Evolutionary conservation across 2,888 invertebrate species (phyloP).

Genomic region (Listrodromus nycthemerus): DNA sequence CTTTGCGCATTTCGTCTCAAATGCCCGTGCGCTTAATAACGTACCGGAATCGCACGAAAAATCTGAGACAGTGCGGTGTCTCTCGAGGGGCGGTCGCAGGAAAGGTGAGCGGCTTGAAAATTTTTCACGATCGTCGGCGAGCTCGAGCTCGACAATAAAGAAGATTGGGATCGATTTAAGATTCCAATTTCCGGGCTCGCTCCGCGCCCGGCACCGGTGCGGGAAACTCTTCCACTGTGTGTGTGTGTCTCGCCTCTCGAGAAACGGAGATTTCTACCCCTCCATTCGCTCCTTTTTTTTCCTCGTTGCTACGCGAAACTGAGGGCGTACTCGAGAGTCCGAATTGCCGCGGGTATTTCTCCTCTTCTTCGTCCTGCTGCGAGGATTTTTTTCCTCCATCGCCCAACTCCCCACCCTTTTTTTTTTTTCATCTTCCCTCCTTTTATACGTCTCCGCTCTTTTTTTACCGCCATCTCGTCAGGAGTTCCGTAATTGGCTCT

Average conservation of each 20-base stretch:
- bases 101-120: constrained; percentile 39
- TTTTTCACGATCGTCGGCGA: constrained; percentile 55
- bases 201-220: constrained; percentile 32
- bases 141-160: constrained; percentile 72
- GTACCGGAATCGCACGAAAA: constrained; percentile 15
- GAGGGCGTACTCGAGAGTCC: constrained; percentile 34
- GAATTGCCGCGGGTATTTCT: constrained; percentile 55
- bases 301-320: constrained; percentile 25
- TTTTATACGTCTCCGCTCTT: constrained; percentile 41
- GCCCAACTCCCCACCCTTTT: constrained; percentile 1
- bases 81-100: background rate
- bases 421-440: constrained; percentile 21
- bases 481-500: constrained; percentile 76
- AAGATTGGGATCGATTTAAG: constrained; percentile 81
- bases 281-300: constrained; percentile 12
- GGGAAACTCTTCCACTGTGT: constrained; percentile 14
- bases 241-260: constrained; percentile 10
- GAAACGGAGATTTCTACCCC: constrained; percentile 12
- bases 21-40: constrained; percentile 3
- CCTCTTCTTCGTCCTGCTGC: constrained; percentile 35
- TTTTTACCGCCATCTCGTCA: constrained; percentile 63
- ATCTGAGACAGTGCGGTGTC: background rate
- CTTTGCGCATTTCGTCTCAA: background rate
- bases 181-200: constrained; percentile 80
- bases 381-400: constrained; percentile 26